These are phyloP conservation scores for Hypomecis atomaria DNA, from an alignment of 2,888 invertebrate genomes.

Conservation along the genomic window DNA sequence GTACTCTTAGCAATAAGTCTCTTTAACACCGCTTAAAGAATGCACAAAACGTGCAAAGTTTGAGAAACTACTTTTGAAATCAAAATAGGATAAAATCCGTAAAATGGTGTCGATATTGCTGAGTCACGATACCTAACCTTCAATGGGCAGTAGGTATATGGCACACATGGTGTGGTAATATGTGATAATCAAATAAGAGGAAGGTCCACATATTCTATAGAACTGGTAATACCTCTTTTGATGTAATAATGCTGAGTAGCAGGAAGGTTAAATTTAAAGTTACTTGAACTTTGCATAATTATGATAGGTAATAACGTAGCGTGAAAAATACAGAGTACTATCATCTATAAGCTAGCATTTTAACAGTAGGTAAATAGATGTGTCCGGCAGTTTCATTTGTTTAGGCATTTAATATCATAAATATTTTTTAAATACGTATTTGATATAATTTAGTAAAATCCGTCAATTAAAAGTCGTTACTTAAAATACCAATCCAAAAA, in stretches of 20 bases:
- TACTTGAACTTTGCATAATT: conserved; percentile 7
- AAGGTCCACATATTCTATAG: conserved; percentile 24
- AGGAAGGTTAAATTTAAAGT: conserved; percentile 10
- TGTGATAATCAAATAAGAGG: conserved; percentile 29
- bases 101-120: conserved; percentile 15
- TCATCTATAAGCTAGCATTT: too few relatives aligned
- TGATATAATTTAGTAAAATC: too few relatives aligned
- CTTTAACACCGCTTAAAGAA: conserved; percentile 2
- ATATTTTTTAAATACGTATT: too few relatives aligned
- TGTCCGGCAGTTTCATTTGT: too few relatives aligned
- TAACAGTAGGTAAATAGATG: too few relatives aligned
- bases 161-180: conserved; percentile 26
- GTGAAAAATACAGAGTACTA: too few relatives aligned
- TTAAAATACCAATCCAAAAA: too few relatives aligned
- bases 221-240: conserved; percentile 9
- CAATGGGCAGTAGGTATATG: conserved; percentile 19
- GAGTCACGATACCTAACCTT: conserved; percentile 30
- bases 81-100: not conserved
- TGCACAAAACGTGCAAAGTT: conserved; percentile 15
- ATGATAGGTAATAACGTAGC: too few relatives aligned
- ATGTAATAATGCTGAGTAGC: conserved; percentile 8
- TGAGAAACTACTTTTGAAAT: not conserved
- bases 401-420: too few relatives aligned
- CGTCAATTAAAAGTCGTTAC: too few relatives aligned
- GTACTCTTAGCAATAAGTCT: conserved; percentile 3